Percentiles rank a stretch among this genome's conserved stretches.
phyloP scores from a whole-genome alignment of 2,797 vertebrate species.

The Distichodus sexfasciatus region DNA sequence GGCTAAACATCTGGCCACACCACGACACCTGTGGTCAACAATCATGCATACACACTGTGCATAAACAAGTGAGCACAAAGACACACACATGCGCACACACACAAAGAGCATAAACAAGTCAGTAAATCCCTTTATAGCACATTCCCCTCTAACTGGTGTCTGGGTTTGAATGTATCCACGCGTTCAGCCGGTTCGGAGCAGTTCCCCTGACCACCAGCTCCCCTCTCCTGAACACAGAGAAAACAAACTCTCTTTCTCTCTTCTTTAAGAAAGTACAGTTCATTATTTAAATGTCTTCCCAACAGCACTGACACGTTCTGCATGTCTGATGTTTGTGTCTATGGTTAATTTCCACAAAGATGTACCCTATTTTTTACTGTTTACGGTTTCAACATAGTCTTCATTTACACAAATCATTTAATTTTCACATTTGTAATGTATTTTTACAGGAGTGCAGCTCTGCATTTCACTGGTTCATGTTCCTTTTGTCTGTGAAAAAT shows the following conservation, averaged over 20 bases:
- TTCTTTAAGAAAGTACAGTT: too few species aligned
- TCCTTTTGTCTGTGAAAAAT: too few species aligned
- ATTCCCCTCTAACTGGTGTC: constrained; percentile 51
- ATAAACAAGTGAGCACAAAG: constrained; percentile 33
- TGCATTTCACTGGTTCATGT: too few species aligned
- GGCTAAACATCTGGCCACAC: constrained; percentile 55
- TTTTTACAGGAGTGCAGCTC: too few species aligned
- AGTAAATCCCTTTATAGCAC: constrained; percentile 67
- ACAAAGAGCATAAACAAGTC: constrained; percentile 70
- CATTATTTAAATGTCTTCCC: too few species aligned
- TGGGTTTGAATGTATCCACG: constrained; percentile 41
- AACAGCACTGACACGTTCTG: background rate
- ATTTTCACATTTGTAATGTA: too few species aligned
- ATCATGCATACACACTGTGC: constrained; percentile 49
- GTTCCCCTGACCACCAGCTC: constrained; percentile 6
- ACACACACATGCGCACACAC: constrained; percentile 25
- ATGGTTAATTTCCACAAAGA: too few species aligned
- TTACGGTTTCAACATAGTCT: too few species aligned
- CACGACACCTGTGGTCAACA: constrained; percentile 59
- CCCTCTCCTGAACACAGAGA: constrained; percentile 6
- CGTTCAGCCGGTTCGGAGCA: background rate
- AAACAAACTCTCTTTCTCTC: too few species aligned
- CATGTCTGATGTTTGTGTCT: too few species aligned
- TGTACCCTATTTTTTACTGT: too few species aligned
- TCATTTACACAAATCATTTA: too few species aligned